These are phyloP conservation scores for Pterocles burchelli DNA, from an alignment of 2,113 vertebrate genomes.

Conservation along the genomic window DNA sequence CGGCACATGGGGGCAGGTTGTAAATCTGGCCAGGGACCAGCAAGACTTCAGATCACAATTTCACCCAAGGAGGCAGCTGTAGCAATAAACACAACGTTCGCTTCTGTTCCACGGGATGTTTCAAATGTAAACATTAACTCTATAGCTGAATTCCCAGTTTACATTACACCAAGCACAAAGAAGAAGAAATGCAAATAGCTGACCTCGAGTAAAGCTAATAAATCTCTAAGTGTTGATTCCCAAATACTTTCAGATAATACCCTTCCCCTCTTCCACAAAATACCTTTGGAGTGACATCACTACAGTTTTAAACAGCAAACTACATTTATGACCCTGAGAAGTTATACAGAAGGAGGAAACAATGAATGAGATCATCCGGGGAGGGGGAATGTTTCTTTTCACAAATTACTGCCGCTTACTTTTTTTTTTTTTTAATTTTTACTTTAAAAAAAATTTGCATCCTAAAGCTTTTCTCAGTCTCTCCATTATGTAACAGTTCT, in stretches of 20 bases:
- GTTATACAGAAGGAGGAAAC: conserved; percentile 77
- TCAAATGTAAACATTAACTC: conserved; percentile 59
- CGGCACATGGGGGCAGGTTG: neutral
- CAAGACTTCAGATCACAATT: conserved; percentile 22
- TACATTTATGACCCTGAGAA: conserved; percentile 70
- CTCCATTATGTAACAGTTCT: conserved; percentile 82
- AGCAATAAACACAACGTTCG: conserved; percentile 33
- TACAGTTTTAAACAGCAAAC: conserved; percentile 63
- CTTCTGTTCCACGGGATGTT: conserved; percentile 7
- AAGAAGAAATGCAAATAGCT: conserved; percentile 45
- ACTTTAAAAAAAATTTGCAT: conserved; percentile 75
- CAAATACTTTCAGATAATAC: conserved; percentile 44
- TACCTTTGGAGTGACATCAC: conserved; percentile 46
- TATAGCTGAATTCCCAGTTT: conserved; percentile 54
- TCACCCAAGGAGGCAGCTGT: conserved; percentile 21
- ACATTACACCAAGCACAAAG: conserved; percentile 31
- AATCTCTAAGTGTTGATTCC: conserved; percentile 55
- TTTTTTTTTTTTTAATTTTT: conserved; percentile 39
- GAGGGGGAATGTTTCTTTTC: conserved; percentile 69
- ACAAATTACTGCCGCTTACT: conserved; percentile 44
- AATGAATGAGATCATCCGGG: conserved; percentile 72
- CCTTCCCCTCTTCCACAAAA: conserved; percentile 39
- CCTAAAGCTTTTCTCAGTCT: conserved; percentile 76
- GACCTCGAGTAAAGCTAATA: conserved; percentile 38
- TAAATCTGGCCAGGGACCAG: conserved; percentile 8